Evolutionary conservation across 2,113 vertebrate species (phyloP).

Genomic region (Mormyrus lacerda): DNA sequence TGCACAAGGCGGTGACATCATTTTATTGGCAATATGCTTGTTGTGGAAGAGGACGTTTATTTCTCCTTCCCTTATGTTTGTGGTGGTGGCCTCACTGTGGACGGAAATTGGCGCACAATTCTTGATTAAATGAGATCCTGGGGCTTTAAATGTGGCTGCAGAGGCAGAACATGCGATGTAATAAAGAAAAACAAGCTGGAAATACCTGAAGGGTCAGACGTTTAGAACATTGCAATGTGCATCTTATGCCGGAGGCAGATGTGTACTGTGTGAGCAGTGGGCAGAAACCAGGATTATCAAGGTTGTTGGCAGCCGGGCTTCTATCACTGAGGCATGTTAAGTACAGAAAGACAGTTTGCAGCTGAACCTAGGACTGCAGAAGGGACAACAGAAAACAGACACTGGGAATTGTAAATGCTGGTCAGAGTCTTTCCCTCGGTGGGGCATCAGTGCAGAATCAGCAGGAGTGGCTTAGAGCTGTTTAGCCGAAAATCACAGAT

Average conservation of each 20-base stretch:
- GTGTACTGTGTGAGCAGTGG: not conserved
- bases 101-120: not conserved
- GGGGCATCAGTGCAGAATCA: conserved; percentile 31
- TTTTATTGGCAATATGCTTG: not conserved
- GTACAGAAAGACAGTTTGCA: not conserved
- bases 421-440: not conserved
- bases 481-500: conserved; percentile 42
- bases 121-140: not conserved
- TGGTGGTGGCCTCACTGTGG: not conserved
- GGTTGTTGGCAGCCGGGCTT: not conserved
- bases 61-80: not conserved
- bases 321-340: not conserved
- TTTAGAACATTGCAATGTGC: not conserved
- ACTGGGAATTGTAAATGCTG: not conserved
- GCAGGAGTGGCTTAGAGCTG: conserved; percentile 14
- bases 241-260: not conserved
- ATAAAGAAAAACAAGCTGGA: not conserved
- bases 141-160: not conserved
- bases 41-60: not conserved
- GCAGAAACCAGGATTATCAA: not conserved
- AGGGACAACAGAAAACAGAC: not conserved
- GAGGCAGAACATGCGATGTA: not conserved
- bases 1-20: no score
- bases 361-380: not conserved
- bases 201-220: not conserved